These are phyloP conservation scores for Burhinus bistriatus DNA, from an alignment of 2,113 vertebrate species.

Conservation along the genomic window DNA sequence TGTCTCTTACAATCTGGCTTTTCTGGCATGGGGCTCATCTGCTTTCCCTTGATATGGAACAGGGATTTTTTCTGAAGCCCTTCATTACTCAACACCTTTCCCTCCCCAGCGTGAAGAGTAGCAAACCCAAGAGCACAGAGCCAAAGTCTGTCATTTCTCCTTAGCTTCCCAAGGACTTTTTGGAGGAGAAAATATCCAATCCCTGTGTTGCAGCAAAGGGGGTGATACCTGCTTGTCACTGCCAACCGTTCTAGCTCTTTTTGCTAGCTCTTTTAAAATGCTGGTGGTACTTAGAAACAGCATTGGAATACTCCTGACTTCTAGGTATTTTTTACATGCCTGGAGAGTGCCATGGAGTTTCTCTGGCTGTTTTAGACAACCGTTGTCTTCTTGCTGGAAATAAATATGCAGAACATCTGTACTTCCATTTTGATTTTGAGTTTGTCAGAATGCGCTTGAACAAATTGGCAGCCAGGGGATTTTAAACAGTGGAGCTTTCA, in stretches of 20 bases:
- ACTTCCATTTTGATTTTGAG: background rate
- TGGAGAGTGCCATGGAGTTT: background rate
- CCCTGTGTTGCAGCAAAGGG: background rate
- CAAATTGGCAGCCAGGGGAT: background rate
- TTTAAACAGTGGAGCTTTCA: background rate
- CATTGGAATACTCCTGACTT: background rate
- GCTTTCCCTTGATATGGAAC: background rate
- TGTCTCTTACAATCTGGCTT: slow-evolving; percentile 56
- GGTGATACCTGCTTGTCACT: background rate
- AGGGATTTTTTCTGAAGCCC: slow-evolving; percentile 13
- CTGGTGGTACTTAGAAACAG: background rate
- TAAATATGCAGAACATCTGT: background rate
- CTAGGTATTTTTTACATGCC: background rate
- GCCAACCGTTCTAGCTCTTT: background rate
- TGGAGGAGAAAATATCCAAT: background rate
- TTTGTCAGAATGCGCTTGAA: background rate
- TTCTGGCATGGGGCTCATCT: slow-evolving; percentile 47
- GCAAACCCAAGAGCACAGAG: background rate
- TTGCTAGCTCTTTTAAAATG: background rate
- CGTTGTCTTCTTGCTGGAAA: background rate
- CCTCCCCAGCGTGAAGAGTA: background rate
- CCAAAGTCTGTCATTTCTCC: slow-evolving; percentile 8
- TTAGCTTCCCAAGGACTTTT: slow-evolving; percentile 15
- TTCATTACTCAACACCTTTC: slow-evolving; percentile 16
- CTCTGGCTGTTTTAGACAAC: background rate